phyloP scores from a whole-genome alignment of 2,888 invertebrate species.

The Pyrochroa serraticornis region DNA sequence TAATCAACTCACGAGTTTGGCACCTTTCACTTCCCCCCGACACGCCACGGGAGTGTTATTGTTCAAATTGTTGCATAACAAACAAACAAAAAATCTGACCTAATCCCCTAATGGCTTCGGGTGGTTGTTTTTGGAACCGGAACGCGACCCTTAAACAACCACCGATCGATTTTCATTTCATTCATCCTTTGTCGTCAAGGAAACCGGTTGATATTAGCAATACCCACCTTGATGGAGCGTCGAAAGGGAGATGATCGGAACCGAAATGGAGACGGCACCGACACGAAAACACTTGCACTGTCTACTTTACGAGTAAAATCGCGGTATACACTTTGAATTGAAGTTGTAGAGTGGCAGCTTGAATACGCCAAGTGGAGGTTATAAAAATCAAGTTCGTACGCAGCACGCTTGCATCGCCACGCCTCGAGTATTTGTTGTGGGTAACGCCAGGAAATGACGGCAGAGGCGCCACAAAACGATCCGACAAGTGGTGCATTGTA shows the following conservation, averaged over 20 bases:
- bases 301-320: slow-evolving; percentile 1
- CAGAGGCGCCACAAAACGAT: slow-evolving; percentile 16
- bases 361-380: slow-evolving; percentile 8
- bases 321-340: background rate
- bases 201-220: slow-evolving; percentile 3
- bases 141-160: slow-evolving; percentile 4
- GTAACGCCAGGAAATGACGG: background rate
- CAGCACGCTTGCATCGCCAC: slow-evolving; percentile 26
- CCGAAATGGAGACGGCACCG: background rate
- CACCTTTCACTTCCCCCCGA: too few relatives aligned
- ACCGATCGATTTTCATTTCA: slow-evolving; percentile 19
- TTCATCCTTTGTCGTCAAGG: slow-evolving; percentile 20
- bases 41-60: too few relatives aligned
- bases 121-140: background rate
- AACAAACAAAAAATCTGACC: too few relatives aligned
- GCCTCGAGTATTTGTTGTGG: slow-evolving; percentile 18
- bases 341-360: slow-evolving; percentile 5
- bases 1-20: too few relatives aligned
- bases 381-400: slow-evolving; percentile 13
- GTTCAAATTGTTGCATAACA: too few relatives aligned
- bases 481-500: slow-evolving; percentile 21
- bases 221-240: slow-evolving; percentile 18
- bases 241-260: background rate
- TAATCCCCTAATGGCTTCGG: too few relatives aligned
- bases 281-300: slow-evolving; percentile 12